A percentile compares a stretch with the other conserved stretches of the same genome.
phyloP scores from a whole-genome alignment of 2,797 vertebrate species.

The Corythornis leucogaster region DNA sequence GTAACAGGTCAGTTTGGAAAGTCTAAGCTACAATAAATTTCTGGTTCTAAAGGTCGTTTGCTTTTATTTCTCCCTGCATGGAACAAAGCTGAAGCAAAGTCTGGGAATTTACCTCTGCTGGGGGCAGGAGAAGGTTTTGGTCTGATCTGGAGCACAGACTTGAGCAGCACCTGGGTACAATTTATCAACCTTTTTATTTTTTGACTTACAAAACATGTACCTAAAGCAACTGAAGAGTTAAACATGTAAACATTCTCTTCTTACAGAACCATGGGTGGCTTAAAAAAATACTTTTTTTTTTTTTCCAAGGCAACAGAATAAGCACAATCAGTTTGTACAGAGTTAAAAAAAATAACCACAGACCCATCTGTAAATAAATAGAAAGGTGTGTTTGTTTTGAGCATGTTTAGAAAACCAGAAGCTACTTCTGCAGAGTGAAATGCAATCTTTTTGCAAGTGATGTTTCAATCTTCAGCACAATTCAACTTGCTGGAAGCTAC shows the following conservation, averaged over 20 bases:
- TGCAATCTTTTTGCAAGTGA: background rate
- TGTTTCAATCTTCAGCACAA: background rate
- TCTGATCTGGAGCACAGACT: background rate
- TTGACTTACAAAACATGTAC: conserved; percentile 45
- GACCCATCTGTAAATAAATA: conserved; percentile 50
- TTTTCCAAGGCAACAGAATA: conserved; percentile 47
- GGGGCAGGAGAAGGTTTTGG: background rate
- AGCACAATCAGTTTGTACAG: conserved; percentile 53
- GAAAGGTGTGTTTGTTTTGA: background rate
- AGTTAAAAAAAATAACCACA: conserved; percentile 44
- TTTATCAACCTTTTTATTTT: background rate
- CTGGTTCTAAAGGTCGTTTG: conserved; percentile 76
- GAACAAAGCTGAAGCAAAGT: background rate
- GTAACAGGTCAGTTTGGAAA: conserved; percentile 85
- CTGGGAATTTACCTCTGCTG: background rate
- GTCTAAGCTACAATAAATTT: conserved; percentile 85
- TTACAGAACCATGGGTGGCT: conserved; percentile 35
- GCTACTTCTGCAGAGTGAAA: background rate
- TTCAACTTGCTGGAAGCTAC: background rate
- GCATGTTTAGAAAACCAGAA: conserved; percentile 12
- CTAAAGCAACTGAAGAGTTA: conserved; percentile 21
- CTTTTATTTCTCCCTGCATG: background rate
- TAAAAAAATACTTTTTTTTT: conserved; percentile 64
- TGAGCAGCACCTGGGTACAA: background rate
- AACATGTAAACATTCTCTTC: conserved; percentile 53